These are phyloP conservation scores for Enteromius afrohamiltoni DNA, from an alignment of 2,797 vertebrate genomes.

Conservation along the genomic window DNA sequence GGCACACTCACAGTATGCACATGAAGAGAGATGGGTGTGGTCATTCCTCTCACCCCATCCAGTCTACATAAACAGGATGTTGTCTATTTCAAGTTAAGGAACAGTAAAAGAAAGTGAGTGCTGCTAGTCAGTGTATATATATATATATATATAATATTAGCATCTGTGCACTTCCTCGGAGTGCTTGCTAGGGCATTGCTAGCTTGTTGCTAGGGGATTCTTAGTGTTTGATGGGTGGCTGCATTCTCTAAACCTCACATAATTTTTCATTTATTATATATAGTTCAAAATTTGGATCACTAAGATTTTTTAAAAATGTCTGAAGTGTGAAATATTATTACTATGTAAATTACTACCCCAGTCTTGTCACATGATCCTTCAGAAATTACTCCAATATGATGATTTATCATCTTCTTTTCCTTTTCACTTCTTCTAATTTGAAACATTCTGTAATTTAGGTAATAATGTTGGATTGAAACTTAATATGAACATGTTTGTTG, in stretches of 20 bases:
- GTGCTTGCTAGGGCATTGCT: not conserved
- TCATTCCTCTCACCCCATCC: not conserved
- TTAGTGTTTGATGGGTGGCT: not conserved
- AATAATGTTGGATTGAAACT: not conserved
- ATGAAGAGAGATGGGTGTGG: conserved; percentile 21
- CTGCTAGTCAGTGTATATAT: not conserved
- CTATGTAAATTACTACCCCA: not conserved
- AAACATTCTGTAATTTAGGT: not conserved
- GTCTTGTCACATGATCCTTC: not conserved
- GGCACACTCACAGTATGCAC: conserved; percentile 21
- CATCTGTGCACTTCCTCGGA: not conserved
- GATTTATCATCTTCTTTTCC: not conserved
- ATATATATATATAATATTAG: too few species aligned
- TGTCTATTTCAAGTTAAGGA: not conserved
- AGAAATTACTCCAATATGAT: not conserved
- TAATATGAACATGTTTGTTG: conserved; percentile 1
- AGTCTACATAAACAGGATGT: not conserved
- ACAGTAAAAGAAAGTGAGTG: not conserved
- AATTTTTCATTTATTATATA: not conserved
- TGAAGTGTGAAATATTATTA: not conserved
- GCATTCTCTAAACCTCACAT: not conserved
- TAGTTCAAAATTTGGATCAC: not conserved
- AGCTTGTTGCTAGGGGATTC: not conserved
- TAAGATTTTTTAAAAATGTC: too few species aligned
- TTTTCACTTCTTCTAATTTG: not conserved